phyloP scores from a whole-genome alignment of 2,888 invertebrate genomes.

The Lasioglossum calceatum region DNA sequence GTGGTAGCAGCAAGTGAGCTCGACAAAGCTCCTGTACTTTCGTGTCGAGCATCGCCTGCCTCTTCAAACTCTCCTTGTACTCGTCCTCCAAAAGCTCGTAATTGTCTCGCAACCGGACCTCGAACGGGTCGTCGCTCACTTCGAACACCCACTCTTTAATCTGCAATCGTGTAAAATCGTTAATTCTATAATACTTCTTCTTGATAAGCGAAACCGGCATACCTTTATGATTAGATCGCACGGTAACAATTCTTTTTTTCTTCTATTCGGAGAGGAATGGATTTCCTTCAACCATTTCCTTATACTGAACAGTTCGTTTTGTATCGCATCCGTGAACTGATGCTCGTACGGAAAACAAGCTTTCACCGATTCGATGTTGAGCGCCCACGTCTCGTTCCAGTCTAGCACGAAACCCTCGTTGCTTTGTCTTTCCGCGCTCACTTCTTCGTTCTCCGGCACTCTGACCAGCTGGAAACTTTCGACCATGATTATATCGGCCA shows the following conservation, averaged over 20 bases:
- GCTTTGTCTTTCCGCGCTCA: slow-evolving; percentile 90
- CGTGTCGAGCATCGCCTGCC: slow-evolving; percentile 94
- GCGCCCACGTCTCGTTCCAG: slow-evolving; percentile 91
- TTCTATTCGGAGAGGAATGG: slow-evolving; percentile 86
- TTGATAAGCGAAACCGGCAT: slow-evolving; percentile 17
- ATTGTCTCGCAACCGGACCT: slow-evolving; percentile 97
- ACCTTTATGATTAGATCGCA: slow-evolving; percentile 96
- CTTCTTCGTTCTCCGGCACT: slow-evolving; percentile 87
- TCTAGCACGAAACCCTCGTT: slow-evolving; percentile 89
- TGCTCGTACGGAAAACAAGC: slow-evolving; percentile 94
- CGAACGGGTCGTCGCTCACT: slow-evolving; percentile 99
- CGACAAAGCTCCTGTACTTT: slow-evolving; percentile 94
- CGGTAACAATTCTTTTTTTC: slow-evolving; percentile 91
- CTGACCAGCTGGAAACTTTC: slow-evolving; percentile 89
- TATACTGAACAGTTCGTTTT: slow-evolving; percentile 94
- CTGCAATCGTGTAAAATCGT: slow-evolving; percentile 83
- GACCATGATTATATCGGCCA: slow-evolving; percentile 89
- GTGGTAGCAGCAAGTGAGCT: slow-evolving; percentile 92
- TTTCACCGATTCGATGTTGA: slow-evolving; percentile 88
- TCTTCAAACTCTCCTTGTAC: slow-evolving; percentile 95
- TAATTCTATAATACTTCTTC: background rate
- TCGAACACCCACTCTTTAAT: slow-evolving; percentile 95
- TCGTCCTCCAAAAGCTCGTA: slow-evolving; percentile 98
- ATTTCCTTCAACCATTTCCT: slow-evolving; percentile 97
- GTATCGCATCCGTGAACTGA: slow-evolving; percentile 94